Percentiles rank a stretch among this genome's conserved stretches.
These are phyloP conservation scores for Lophius americanus DNA, from an alignment of 2,797 vertebrate genomes.

Conservation along the genomic window DNA sequence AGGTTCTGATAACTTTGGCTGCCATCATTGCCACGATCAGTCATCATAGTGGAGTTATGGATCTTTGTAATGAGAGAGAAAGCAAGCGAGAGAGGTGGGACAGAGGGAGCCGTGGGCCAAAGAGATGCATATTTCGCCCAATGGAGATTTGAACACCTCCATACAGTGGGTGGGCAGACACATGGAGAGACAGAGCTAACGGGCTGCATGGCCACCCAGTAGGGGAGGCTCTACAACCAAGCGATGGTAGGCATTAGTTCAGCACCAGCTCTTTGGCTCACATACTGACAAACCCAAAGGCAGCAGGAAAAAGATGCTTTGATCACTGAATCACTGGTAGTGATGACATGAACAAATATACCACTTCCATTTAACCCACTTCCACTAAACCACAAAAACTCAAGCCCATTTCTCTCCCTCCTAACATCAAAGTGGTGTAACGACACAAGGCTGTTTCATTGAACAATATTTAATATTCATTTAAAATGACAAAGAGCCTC, in stretches of 20 bases:
- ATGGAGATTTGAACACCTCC: slow-evolving; percentile 75
- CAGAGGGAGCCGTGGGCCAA: slow-evolving; percentile 54
- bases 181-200: slow-evolving; percentile 63
- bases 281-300: slow-evolving; percentile 59
- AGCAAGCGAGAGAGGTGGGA: slow-evolving; percentile 23
- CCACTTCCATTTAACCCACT: slow-evolving; percentile 64
- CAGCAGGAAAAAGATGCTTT: slow-evolving; percentile 63
- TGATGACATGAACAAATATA: slow-evolving; percentile 53
- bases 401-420: slow-evolving; percentile 22
- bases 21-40: slow-evolving; percentile 33
- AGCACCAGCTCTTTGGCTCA: slow-evolving; percentile 68
- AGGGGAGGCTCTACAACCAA: slow-evolving; percentile 64
- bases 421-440: slow-evolving; percentile 54
- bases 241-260: slow-evolving; percentile 69
- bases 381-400: slow-evolving; percentile 57
- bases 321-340: slow-evolving; percentile 66
- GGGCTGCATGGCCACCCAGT: slow-evolving; percentile 75
- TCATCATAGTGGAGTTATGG: slow-evolving; percentile 27
- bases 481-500: slow-evolving; percentile 30
- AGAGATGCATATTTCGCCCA: slow-evolving; percentile 73
- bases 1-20: slow-evolving; percentile 31
- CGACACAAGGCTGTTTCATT: slow-evolving; percentile 22
- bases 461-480: slow-evolving; percentile 24
- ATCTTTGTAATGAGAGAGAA: slow-evolving; percentile 26
- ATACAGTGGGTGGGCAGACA: slow-evolving; percentile 76